Evolutionary conservation across 2,888 invertebrate species (phyloP), one percentile per base, ranked within the genome.

Genomic region (Zele albiditarsus): DNA sequence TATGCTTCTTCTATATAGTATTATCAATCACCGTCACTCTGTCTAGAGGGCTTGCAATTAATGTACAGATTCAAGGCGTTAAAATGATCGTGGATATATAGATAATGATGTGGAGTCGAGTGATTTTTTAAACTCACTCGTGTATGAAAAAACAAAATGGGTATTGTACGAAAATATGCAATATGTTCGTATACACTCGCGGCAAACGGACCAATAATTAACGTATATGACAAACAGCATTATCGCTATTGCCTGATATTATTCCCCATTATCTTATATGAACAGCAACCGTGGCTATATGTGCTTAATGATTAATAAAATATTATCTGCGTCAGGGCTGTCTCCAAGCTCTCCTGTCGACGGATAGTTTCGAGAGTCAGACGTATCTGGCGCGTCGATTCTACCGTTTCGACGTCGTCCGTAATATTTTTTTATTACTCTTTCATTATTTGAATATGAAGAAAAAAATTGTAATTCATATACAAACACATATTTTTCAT

Each of bases 261-360:
- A 84, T 85, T 84, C 78, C 65, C 82, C 85, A 86, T 86, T 86
- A 86, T 86, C 86, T 86, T 84, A 82, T 83, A 83, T 82, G 80
- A 78, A 82, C 81, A 79, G 75, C 78, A 81, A 75, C 83, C 80
- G 84, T 84, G 53, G 20, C 53, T 86, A 86, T 86, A 86, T 86
- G 85, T 86, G 86, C 82, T 86, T 81, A 86, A 86, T 86, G 86
- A 86, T 86, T 86, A 86, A 86, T 86, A 85, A 86, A 84, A 86
- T 84, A 85, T 85, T 84, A 85, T 86, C 85, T 83, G 81, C 80
- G 82, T 79, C 79, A 78, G 80, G 80, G 84, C 81, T 84, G 82
- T 83, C 80, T 82, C 77, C 79, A 84, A 80, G 80, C 79, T 82
- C 79, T 77, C 82, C 79, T 80, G 84, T 77, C 85, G 79, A 82